Percentiles rank a stretch among this genome's conserved stretches.
Evolutionary conservation across 2,797 vertebrate species (phyloP).

Genomic region (Florisuga fusca): DNA sequence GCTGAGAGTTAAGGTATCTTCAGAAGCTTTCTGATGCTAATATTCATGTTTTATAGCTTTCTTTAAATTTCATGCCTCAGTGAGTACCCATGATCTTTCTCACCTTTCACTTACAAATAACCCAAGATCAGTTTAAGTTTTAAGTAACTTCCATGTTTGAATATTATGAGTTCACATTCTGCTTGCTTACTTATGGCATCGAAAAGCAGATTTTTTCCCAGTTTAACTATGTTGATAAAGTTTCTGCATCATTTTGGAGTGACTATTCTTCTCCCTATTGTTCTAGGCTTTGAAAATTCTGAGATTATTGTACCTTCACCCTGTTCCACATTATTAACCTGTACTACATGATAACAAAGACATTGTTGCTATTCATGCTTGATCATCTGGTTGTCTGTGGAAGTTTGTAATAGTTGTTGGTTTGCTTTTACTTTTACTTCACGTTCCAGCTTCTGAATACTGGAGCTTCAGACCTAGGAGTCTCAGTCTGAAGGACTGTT

Average conservation of each 20-base stretch:
- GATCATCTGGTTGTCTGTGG: neutral
- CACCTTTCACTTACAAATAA: conserved; percentile 31
- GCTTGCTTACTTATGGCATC: neutral
- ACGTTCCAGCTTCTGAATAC: neutral
- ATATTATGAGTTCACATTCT: conserved; percentile 1
- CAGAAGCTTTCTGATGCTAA: neutral
- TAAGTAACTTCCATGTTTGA: neutral
- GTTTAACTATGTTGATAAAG: neutral
- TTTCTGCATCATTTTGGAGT: neutral
- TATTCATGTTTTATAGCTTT: conserved; percentile 5
- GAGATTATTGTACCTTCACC: neutral
- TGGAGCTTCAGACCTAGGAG: neutral
- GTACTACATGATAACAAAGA: neutral
- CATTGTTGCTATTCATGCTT: neutral
- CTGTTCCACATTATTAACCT: neutral
- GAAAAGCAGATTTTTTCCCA: neutral
- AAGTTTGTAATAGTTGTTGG: neutral
- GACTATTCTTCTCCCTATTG: neutral
- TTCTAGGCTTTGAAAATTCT: neutral
- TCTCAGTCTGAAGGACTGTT: neutral
- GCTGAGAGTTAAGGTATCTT: conserved; percentile 1
- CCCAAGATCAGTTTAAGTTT: conserved; percentile 24
- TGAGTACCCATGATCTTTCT: neutral
- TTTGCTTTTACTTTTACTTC: neutral
- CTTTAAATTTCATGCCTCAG: conserved; percentile 20